Percentiles rank a stretch among this genome's conserved stretches.
Conservation (phyloP, 2,113 vertebrate species). For the Pachyramphus minor region DNA sequence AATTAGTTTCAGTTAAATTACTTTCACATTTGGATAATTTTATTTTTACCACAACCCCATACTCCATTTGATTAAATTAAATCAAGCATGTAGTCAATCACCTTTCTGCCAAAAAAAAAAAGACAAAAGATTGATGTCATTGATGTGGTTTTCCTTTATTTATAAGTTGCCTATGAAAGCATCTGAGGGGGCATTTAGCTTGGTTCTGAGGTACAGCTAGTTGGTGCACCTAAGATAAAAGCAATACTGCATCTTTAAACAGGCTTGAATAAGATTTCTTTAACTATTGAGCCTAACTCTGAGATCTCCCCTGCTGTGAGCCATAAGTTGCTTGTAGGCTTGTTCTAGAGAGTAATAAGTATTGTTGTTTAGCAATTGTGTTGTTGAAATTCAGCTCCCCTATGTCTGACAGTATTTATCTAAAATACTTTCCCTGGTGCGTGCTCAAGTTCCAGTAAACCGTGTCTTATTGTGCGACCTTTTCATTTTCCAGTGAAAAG, state of each 20-base stretch:
- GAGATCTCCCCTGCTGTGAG: conserved; percentile 71
- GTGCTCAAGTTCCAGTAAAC: conserved; percentile 86
- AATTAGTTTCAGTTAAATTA: conserved; percentile 49
- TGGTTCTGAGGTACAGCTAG: background rate
- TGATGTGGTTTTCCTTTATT: background rate
- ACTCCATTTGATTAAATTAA: background rate
- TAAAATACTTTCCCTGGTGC: conserved; percentile 84
- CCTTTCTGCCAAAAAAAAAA: background rate
- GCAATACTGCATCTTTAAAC: conserved; percentile 43
- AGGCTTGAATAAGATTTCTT: conserved; percentile 35
- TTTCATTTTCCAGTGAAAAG: conserved; percentile 86
- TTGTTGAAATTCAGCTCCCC: conserved; percentile 84
- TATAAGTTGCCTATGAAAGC: background rate
- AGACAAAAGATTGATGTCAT: background rate
- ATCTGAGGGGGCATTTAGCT: background rate
- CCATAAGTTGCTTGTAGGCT: conserved; percentile 70
- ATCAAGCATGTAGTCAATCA: background rate
- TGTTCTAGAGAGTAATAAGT: conserved; percentile 81
- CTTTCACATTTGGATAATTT: conserved; percentile 23
- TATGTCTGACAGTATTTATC: conserved; percentile 87
- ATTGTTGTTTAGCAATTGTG: conserved; percentile 84
- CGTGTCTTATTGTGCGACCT: conserved; percentile 88
- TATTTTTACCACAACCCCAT: background rate
- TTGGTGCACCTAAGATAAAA: background rate
- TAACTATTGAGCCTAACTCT: conserved; percentile 35